Evolutionary conservation across 2,888 invertebrate species (phyloP), one percentile per base, ranked within the genome.

Genomic region (Zygothrica quintamaculata): DNA sequence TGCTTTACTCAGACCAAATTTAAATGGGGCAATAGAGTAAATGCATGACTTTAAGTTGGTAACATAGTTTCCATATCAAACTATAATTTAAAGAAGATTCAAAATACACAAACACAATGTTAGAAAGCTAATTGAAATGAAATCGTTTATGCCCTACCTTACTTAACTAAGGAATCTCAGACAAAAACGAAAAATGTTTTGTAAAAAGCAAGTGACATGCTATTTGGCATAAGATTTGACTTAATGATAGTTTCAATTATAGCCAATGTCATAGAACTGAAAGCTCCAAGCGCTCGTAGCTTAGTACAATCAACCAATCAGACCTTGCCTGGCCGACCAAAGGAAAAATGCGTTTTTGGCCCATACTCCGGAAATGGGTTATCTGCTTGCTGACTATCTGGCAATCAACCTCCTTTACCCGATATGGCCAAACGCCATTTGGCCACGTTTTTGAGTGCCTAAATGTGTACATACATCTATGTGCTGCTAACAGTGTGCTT

Each of bases 201-300:
- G 29, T 22, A 25, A 39, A 16, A 50, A 47, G 15, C 44, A 48
- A 18, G 29, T 26, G 37, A 51, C 64, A 68, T 65, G 48, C 65
- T 65, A 55, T 59, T 61, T 74, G 68, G 53, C 68, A 82, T 68
- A 57, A 57, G 77, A 60, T 64, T 73, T 62, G 71, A 74, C 87
- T 84, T 87, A 86, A 86, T 86, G 87, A 80, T 74, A 68, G 67
- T 80, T 84, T 87, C 81, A 84, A 80, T 86, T 80, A 86, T 80
- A 71, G 74, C 58, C 71, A 65, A 58, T 61, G 66, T 62, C 50
- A 72, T 39, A 34, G 5, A 22, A 5, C 18, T 22, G 18, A 3
- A 22, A 22, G 18, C 18, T 5, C 18, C 18, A 22, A 22, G 18
- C 18, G 2, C 18, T 22, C 5, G 5, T 2, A 46, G 43, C 50